Evolutionary conservation across 2,888 invertebrate genomes (phyloP), one percentile per base, ranked within the genome.

Genomic region (Thereva unica): DNA sequence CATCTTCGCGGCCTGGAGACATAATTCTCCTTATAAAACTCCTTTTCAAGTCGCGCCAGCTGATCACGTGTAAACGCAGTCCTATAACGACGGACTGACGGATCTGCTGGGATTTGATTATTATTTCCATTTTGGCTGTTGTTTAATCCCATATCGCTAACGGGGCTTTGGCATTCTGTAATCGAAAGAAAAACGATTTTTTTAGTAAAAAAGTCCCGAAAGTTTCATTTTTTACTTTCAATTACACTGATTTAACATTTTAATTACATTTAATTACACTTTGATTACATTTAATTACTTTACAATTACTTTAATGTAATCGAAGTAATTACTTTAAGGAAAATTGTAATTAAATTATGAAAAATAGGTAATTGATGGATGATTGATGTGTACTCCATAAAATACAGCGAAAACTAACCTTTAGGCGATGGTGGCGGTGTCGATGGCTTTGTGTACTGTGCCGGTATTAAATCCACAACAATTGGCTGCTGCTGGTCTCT

Each of bases 51-150:
- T 9, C 95, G 85, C 0, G 86, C 89, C 50, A 98, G 82, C 79
- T 98, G 98, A 77, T 98, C 98, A 8, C 97, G 84, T 0, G 96
- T 95, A 82, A 99, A 99, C 0, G 98, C 98, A 0, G 98, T 99
- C 55, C 99, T 86, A 80, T 99, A 99, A 64, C 98, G 86, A 68
- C 96, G 86, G 73, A 90, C 89, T 73, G 87, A 88, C 10, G 87
- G 87, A 75, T 89, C 89, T 68, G 81, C 82, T 44, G 81, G 81
- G 4, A 79, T 78, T 74, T 80, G 71, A 34, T 66, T 64, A 35
- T 69, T 65, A 23, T 49, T 56, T 5, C 61, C 35, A 59, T 70
- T 41, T 8, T 23, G 41, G 23, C 12, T 41, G 8, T 45, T 64
- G 53, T 54, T 54, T n/a, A 53, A 53, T 6, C 35, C 10, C n/a